Base-by-base conservation (phyloP, 2,888 invertebrate species). In the Tinea trinotella region DNA sequence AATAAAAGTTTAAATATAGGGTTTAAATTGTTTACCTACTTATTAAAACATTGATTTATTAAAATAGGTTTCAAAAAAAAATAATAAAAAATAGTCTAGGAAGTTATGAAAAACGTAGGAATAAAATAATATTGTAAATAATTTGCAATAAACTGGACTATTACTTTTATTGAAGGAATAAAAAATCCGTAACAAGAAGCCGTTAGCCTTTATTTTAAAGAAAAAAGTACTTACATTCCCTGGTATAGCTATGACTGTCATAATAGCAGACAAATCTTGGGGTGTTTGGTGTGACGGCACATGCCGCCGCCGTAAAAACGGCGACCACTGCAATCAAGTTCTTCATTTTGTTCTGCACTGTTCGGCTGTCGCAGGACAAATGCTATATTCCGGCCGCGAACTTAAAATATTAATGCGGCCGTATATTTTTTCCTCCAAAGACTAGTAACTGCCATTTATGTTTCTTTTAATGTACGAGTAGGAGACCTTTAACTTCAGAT, bases 201-300 rank as follows among this genome's bases (percentile, higher is more conserved):
- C n/a, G n/a, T n/a, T n/a, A n/a, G n/a, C n/a, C n/a, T n/a, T n/a
- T n/a, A n/a, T n/a, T n/a, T n/a, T n/a, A n/a, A n/a, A n/a, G n/a
- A n/a, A n/a, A 15, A 35, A 35, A 7, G 22, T 35, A 85, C 87
- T 88, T 79, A 93, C 93, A 91, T 83, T 89, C 86, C 67, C 92
- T 87, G 64, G 88, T 86, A 70, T 87, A 89, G 60, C 92, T 89
- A 69, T 87, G 89, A 74, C 90, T 90, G 73, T 92, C 90, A 77
- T 92, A 92, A 71, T 90, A 92, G 70, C 93, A 93, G 64, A 92
- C 79, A 50, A 92, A 89, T 78, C 91, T 92, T 65, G 74, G 75
- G 56, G 86, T 86, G 19, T 82, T 70, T 20, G 71, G 64, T 4
- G 76, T 70, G 20, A 80, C 74, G 56, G 68, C 67, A 30, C 77